Base-by-base conservation (phyloP, 2,888 invertebrate genomes). In the Ypsolopha sequella region DNA sequence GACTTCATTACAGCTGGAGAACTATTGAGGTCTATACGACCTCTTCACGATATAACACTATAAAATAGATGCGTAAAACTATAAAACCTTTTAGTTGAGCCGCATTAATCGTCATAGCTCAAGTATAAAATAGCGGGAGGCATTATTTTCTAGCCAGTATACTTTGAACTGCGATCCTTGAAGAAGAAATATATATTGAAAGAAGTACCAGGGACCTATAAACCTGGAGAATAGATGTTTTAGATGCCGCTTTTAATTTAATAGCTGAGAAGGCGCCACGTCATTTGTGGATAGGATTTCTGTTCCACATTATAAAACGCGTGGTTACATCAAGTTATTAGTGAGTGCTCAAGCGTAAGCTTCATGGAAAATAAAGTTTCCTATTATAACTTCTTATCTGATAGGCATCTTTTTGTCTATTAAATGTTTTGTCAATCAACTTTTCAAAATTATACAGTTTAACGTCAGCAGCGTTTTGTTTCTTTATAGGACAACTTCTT, bases 271-370 rank as follows among this genome's bases (percentile, higher is more conserved):
- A 56, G 60, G 62, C 64, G 65, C 64, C 62, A 64, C 62, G 41
- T 49, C 41, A 39, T 41, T 41, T 59, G 60, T 60, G 62, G 56
- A 59, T 61, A 57, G 52, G 58, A 54, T 52, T 51, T 53, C 53
- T 67, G 69, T 54, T 70, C 66, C 57, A 73, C 63, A 72, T 72
- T 71, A 66, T 58, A 73, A 66, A 63, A 24, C 4, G 24, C 24
- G 63, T 54, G 48, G 44, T 35, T 34, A 34, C 11, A 47, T 51
- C 36, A 48, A 52, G 41, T 36, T 13, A 14, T 10, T n/a, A 41
- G 48, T 48, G 52, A 41, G 36, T 36, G 38, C 49, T 52, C 49
- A 41, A 52, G 50, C 39, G 34, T 47, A 43, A 8, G 8, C 9
- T 24, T 41, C 43, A 45, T 53, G 33, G 35, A 33, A 33, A 35